These are phyloP conservation scores for Biston stratarius DNA, from an alignment of 2,888 invertebrate species.

Conservation along the genomic window DNA sequence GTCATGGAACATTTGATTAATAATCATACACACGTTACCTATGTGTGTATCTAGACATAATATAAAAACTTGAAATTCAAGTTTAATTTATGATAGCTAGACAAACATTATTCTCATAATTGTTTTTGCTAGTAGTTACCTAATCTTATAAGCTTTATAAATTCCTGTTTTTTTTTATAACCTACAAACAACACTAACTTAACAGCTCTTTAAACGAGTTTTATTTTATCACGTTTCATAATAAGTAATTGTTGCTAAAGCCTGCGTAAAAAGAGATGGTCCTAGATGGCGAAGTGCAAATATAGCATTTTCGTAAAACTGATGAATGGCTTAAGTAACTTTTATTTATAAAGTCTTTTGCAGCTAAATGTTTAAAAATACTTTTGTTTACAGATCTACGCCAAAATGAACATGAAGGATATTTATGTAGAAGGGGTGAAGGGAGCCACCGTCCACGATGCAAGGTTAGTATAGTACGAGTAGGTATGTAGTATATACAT, in stretches of 20 bases:
- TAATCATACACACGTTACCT: neutral
- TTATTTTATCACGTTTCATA: too few relatives aligned
- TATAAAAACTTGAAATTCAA: neutral
- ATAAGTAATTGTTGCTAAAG: too few relatives aligned
- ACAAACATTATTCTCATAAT: neutral
- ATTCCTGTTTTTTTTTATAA: neutral
- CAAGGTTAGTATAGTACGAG: conserved; percentile 67
- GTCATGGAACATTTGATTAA: too few relatives aligned
- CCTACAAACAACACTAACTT: too few relatives aligned
- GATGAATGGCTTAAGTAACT: too few relatives aligned
- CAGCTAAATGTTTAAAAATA: neutral
- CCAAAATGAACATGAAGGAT: conserved; percentile 80
- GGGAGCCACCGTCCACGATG: conserved; percentile 82
- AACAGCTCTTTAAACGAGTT: too few relatives aligned
- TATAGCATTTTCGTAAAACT: too few relatives aligned
- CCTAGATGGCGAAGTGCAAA: too few relatives aligned
- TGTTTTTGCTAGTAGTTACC: neutral
- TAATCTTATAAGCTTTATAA: neutral
- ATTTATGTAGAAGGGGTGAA: conserved; percentile 85
- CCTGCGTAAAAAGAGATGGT: too few relatives aligned
- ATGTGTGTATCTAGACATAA: neutral
- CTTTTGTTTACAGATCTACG: conserved; percentile 65
- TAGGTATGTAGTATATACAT: neutral
- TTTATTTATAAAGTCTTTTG: too few relatives aligned
- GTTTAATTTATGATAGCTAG: neutral